phyloP scores from a whole-genome alignment of 2,797 vertebrate genomes.

The Nasua narica region DNA sequence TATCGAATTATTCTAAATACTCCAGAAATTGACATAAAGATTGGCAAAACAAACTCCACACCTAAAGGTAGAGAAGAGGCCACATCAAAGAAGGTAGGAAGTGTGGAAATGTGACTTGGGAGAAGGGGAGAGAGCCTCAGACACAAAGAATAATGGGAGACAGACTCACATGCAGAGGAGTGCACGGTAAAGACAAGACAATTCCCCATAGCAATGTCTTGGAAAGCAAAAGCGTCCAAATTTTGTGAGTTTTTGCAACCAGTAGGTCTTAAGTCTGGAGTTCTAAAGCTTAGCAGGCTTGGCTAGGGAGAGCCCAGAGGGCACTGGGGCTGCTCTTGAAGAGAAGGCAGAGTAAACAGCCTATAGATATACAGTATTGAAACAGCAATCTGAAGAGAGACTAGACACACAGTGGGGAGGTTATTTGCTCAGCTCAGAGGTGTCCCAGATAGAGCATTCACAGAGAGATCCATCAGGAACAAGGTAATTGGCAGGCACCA shows the following conservation, averaged over 20 bases:
- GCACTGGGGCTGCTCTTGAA: neutral
- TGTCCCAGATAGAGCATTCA: neutral
- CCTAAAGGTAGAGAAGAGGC: neutral
- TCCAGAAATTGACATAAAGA: neutral
- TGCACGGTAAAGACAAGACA: no score
- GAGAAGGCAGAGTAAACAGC: neutral
- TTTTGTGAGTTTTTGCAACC: neutral
- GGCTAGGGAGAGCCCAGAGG: neutral
- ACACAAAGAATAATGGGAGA: neutral
- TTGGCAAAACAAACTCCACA: neutral
- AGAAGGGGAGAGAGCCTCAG: neutral
- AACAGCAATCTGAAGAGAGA: neutral
- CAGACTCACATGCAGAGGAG: no score
- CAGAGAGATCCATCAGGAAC: neutral
- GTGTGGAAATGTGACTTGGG: neutral
- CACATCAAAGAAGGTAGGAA: neutral
- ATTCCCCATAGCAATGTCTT: no score
- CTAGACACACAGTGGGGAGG: neutral
- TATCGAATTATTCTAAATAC: neutral
- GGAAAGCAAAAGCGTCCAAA: no score
- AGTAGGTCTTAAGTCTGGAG: neutral
- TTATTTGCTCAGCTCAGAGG: neutral
- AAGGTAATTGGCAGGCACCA: neutral
- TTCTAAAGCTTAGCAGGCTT: neutral
- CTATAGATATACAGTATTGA: neutral